Evolutionary conservation across 2,888 invertebrate species (phyloP), one percentile per base, ranked within the genome.

Genomic region (Serrognathus titanus): DNA sequence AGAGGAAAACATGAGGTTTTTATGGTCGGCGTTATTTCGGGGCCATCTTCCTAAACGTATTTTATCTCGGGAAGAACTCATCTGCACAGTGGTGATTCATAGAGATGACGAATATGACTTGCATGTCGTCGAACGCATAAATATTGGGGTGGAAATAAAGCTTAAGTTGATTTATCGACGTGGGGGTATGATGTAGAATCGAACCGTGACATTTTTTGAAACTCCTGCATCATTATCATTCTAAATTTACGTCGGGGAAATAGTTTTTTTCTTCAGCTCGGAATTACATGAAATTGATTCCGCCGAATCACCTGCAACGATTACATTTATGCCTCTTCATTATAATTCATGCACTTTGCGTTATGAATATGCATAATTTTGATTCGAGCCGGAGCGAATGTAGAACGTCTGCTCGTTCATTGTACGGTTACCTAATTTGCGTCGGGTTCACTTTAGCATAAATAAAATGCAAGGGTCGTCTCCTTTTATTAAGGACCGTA

Each of bases 41-140:
- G 46, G 55, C 53, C 55, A 49, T 31, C 7, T 31, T 31, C n/a
- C 24, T 31, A 7, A 31, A 31, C 7, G 24, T 31, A 31, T 31
- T 31, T 31, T 31, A 31, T 31, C 24, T 31, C 24, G 38, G 53
- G 50, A 57, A 59, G 49, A 51, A 47, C 55, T 45, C 55, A 41
- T 46, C 48, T 56, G 41, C 16, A 20, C 36, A 41, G 45, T 49
- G 62, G 58, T 67, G 67, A 67, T 66, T 67, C 67, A 67, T 65
- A 58, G 58, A 63, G 63, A 67, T 67, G 67, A 67, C 66, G 65
- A 67, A 67, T 67, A 67, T 66, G 65, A 67, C 64, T 66, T 64
- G 67, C 67, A 67, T 67, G 67, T 66, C 67, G 63, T 55, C 58
- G 61, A 62, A 62, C 57, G 59, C 62, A 64, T 63, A 64, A 63